These are phyloP conservation scores for Xenopus petersii DNA, from an alignment of 2,797 vertebrate species.

Conservation along the genomic window DNA sequence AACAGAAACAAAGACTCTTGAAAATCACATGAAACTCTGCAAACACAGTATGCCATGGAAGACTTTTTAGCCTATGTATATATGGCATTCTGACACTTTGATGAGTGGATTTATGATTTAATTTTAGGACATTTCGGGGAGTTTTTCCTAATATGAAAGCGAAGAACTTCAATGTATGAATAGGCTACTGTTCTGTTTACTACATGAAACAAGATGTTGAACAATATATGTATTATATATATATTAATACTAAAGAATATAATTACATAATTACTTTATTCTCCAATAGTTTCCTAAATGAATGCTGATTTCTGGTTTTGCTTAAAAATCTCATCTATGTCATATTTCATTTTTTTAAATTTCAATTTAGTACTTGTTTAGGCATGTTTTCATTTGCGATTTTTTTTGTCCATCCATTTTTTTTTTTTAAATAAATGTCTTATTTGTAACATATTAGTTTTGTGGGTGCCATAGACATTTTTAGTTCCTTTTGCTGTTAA, in stretches of 20 bases:
- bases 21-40: constrained; percentile 57
- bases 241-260: constrained; percentile 65
- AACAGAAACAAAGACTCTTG: constrained; percentile 57
- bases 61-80: constrained; percentile 89
- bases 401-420: constrained; percentile 5
- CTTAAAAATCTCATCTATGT: constrained; percentile 50
- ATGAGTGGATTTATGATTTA: constrained; percentile 65
- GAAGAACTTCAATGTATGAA: constrained; percentile 60
- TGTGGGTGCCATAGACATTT: background rate
- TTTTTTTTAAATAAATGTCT: constrained; percentile 2
- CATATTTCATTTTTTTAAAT: constrained; percentile 59
- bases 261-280: constrained; percentile 54
- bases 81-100: constrained; percentile 73
- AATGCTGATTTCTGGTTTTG: constrained; percentile 65
- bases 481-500: background rate
- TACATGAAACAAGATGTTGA: constrained; percentile 61
- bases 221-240: constrained; percentile 55
- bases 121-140: constrained; percentile 61
- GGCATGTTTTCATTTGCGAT: constrained; percentile 20
- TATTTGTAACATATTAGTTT: background rate
- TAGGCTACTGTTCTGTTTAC: constrained; percentile 70
- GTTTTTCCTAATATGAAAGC: constrained; percentile 69
- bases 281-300: constrained; percentile 48
- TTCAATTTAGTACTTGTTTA: constrained; percentile 17
- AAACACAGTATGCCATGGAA: constrained; percentile 60